These are phyloP conservation scores for Podarcis raffonei DNA, from an alignment of 2,113 vertebrate genomes.

Conservation along the genomic window DNA sequence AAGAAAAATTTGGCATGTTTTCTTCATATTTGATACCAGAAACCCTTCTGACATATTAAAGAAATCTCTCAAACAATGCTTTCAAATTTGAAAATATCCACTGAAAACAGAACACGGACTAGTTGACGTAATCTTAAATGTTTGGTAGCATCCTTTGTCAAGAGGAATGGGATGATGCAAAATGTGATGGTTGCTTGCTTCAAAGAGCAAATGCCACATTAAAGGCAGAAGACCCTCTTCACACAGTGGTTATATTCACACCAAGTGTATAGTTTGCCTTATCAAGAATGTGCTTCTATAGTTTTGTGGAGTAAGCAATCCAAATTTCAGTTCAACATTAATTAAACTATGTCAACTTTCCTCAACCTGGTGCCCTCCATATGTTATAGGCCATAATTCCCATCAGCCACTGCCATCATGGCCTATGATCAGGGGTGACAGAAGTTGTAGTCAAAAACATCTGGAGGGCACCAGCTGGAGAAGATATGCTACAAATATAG, in stretches of 20 bases:
- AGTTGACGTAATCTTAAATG: background rate
- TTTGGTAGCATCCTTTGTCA: too few species aligned
- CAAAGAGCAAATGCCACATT: background rate
- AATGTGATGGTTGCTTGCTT: background rate
- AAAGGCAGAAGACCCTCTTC: background rate
- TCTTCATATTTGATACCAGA: background rate
- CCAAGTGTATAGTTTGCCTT: too few species aligned
- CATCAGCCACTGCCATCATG: too few species aligned
- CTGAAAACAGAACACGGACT: conserved; percentile 1
- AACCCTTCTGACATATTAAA: background rate
- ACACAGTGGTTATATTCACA: too few species aligned
- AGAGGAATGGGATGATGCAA: background rate
- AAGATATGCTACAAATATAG: background rate
- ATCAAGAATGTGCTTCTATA: too few species aligned
- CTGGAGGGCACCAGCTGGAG: too few species aligned
- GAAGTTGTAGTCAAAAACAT: too few species aligned
- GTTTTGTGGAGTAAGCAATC: background rate
- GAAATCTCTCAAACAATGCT: conserved; percentile 3
- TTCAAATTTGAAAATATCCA: background rate
- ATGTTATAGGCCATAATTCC: too few species aligned
- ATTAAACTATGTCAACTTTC: too few species aligned
- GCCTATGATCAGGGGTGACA: too few species aligned
- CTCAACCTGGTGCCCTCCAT: too few species aligned
- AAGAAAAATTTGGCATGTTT: background rate
- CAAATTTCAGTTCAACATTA: background rate